These are phyloP conservation scores for Abscondita cerata DNA, from an alignment of 2,888 invertebrate genomes.

Conservation along the genomic window DNA sequence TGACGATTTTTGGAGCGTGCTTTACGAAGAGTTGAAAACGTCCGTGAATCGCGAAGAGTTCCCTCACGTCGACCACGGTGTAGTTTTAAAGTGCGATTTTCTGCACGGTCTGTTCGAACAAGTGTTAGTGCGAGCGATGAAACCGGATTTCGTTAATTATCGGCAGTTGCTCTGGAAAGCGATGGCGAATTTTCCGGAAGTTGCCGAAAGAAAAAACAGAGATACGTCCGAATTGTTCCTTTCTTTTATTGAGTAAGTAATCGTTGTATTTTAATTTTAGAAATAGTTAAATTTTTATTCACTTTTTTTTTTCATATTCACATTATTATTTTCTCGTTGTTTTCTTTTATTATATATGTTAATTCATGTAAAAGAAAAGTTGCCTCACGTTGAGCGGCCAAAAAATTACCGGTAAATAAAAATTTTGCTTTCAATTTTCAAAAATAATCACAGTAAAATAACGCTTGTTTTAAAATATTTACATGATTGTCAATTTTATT, in stretches of 20 bases:
- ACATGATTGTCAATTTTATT: no score
- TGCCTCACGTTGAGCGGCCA: no score
- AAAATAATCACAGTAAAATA: no score
- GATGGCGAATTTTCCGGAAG: slow-evolving; percentile 74
- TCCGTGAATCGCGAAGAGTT: slow-evolving; percentile 61
- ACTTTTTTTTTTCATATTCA: no score
- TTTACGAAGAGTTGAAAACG: slow-evolving; percentile 65
- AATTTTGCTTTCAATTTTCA: no score
- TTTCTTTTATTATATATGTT: no score
- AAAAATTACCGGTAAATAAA: no score
- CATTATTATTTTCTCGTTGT: no score
- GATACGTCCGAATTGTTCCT: slow-evolving; percentile 83
- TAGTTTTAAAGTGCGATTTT: slow-evolving; percentile 40
- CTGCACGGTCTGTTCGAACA: slow-evolving; percentile 48
- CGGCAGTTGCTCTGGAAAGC: slow-evolving; percentile 83
- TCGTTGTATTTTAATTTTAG: no score
- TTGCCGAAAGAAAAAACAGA: slow-evolving; percentile 81
- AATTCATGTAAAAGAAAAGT: no score
- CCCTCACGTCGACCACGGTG: slow-evolving; percentile 28
- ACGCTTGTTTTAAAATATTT: no score
- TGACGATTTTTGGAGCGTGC: slow-evolving; percentile 77
- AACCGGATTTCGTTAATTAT: slow-evolving; percentile 77
- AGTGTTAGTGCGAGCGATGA: slow-evolving; percentile 58
- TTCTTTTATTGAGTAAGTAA: slow-evolving; percentile 73
- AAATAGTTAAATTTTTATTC: no score